Conservation (phyloP, 1,140 invertebrate genomes). For the Hylyphantes graminicola region DNA sequence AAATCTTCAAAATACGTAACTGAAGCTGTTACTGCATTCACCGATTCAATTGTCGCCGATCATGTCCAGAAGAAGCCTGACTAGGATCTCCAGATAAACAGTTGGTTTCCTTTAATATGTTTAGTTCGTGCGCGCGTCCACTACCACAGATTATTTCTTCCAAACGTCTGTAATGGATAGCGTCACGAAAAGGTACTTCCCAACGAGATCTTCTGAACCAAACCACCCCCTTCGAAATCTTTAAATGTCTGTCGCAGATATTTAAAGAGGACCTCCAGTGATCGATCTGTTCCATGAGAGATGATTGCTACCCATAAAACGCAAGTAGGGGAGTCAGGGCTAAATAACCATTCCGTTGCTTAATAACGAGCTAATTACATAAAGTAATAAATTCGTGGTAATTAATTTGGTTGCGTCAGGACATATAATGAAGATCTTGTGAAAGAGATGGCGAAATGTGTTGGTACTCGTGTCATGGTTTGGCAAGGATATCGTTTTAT, state of each 20-base stretch:
- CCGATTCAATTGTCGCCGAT: too few species aligned
- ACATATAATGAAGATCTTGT: neutral
- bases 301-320: slow-evolving; percentile 40
- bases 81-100: too few species aligned
- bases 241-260: slow-evolving; percentile 10
- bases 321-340: slow-evolving; percentile 28
- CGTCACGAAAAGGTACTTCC: slow-evolving; percentile 36
- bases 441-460: neutral
- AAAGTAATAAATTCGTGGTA: slow-evolving; percentile 40
- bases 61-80: too few species aligned
- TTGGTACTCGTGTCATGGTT: too few species aligned
- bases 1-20: too few species aligned
- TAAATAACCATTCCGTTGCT: slow-evolving; percentile 42
- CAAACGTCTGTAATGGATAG: slow-evolving; percentile 52
- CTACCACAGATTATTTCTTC: slow-evolving; percentile 32
- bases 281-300: slow-evolving; percentile 22
- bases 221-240: slow-evolving; percentile 19
- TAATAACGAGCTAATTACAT: slow-evolving; percentile 54
- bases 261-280: neutral
- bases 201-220: slow-evolving; percentile 10
- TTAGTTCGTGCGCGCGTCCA: slow-evolving; percentile 48
- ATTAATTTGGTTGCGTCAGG: slow-evolving; percentile 38
- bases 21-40: too few species aligned
- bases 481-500: too few species aligned
- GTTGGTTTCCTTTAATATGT: slow-evolving; percentile 35